phyloP scores from a whole-genome alignment of 1,140 invertebrate genomes.

The Temnothorax longispinosus region DNA sequence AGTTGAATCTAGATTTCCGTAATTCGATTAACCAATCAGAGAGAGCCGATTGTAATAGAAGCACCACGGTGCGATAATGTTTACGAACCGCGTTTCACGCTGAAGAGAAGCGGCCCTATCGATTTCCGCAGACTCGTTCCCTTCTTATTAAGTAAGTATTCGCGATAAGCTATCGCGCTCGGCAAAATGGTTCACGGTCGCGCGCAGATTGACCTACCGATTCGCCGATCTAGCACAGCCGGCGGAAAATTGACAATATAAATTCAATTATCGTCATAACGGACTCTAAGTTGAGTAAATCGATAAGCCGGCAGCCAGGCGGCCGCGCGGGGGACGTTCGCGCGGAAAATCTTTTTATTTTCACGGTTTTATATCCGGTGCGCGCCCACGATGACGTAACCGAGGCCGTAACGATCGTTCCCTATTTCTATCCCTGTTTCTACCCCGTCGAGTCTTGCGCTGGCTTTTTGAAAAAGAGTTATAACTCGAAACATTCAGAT shows the following conservation, averaged over 20 bases:
- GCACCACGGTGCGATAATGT: conserved; percentile 39
- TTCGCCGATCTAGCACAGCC: conserved; percentile 39
- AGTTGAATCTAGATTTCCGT: conserved; percentile 49
- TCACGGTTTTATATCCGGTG: conserved; percentile 28
- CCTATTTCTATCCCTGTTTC: not conserved
- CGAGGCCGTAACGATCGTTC: conserved; percentile 38
- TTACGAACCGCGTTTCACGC: conserved; percentile 50
- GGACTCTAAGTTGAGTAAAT: conserved; percentile 49
- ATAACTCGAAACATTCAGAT: conserved; percentile 33
- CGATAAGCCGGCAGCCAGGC: conserved; percentile 35
- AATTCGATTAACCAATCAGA: conserved; percentile 58
- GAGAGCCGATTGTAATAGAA: conserved; percentile 43
- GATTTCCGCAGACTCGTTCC: conserved; percentile 1
- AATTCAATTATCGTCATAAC: conserved; percentile 60
- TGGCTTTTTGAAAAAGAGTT: conserved; percentile 33
- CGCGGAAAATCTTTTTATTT: conserved; percentile 38
- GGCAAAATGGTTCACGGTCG: conserved; percentile 52
- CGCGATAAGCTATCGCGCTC: conserved; percentile 23
- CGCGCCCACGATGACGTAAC: conserved; percentile 26
- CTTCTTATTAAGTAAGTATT: conserved; percentile 51
- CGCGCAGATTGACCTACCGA: conserved; percentile 41
- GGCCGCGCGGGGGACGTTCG: not conserved
- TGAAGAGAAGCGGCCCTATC: conserved; percentile 29
- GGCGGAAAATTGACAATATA: conserved; percentile 53
- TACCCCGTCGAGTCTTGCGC: not conserved